Evolutionary conservation across 1,140 invertebrate species (phyloP), one percentile per base, ranked within the genome.

Genomic region (Caenorhabditis latens): DNA sequence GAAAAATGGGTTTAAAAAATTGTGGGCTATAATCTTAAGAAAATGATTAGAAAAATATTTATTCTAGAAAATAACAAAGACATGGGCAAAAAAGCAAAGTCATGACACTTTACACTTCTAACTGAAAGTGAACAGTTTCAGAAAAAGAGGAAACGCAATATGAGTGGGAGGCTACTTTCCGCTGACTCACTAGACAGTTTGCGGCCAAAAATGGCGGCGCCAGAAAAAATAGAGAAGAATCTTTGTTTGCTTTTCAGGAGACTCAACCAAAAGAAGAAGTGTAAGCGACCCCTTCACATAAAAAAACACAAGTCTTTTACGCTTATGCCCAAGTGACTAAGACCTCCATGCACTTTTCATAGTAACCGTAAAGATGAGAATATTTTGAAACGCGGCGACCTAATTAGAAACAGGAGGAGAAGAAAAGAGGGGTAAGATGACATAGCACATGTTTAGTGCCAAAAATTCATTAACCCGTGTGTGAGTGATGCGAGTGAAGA

Each of bases 401-500:
- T 79, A 79, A 79, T 79, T 79, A 79, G 71, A 79, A 53, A 50
- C 71, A 79, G n/a, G 19, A 71, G 19, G 43, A 32, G 32, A 32
- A 32, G 32, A 32, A 32, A 32, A 40, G 63, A 32, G 32, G 19
- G 11, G 71, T 79, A 79, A 79, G 71, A 79, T 79, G 71, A 79
- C 43, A 79, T n/a, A 79, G 71, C 71, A 79, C 71, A 50, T 79
- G 71, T 79, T 79, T 79, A 79, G 46, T 79, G 71, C 46, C 71
- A 79, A 79, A 63, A 79, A 79, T 79, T 79, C 43, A 79, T 79
- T 50, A 79, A 50, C 71, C 46, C 46, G 71, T 79, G 40, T 24
- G 24, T 24, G 32, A 32, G 46, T 50, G 46, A 79, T 79, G 71
- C 71, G 19, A 21, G 43, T 24, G n/a, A 63, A 24, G 61, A 63